A percentile compares a stretch with the other conserved stretches of the same genome.
Evolutionary conservation across 2,888 invertebrate species (phyloP).

Genomic region (Catocala fraxini): DNA sequence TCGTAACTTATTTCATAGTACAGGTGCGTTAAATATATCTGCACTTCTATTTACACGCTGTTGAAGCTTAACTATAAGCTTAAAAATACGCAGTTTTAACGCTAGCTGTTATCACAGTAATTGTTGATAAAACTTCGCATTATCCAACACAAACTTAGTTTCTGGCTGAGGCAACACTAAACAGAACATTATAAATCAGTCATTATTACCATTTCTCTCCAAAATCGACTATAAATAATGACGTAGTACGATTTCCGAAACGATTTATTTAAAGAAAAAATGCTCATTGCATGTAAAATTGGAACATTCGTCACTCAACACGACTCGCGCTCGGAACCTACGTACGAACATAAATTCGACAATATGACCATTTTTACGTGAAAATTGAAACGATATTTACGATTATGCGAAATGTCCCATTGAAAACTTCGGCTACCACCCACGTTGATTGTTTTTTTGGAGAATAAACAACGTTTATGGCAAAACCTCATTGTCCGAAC

Average conservation of each 20-base stretch:
- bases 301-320: slow-evolving; percentile 38
- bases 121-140: slow-evolving; percentile 23
- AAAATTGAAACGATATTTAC: slow-evolving; percentile 45
- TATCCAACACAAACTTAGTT: slow-evolving; percentile 18
- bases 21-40: no score
- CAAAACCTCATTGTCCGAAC: slow-evolving; percentile 58
- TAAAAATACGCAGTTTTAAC: neutral
- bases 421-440: slow-evolving; percentile 55
- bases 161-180: slow-evolving; percentile 28
- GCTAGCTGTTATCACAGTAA: slow-evolving; percentile 17
- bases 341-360: slow-evolving; percentile 40
- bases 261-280: slow-evolving; percentile 36
- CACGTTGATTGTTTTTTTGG: slow-evolving; percentile 56
- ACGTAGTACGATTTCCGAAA: slow-evolving; percentile 34
- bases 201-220: no score
- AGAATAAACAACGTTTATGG: slow-evolving; percentile 62
- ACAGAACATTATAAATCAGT: neutral
- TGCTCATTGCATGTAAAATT: slow-evolving; percentile 49
- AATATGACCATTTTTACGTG: slow-evolving; percentile 46
- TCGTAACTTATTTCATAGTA: no score
- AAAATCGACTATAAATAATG: slow-evolving; percentile 17
- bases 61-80: neutral
- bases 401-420: slow-evolving; percentile 44
- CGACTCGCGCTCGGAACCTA: slow-evolving; percentile 18
- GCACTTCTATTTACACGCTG: no score